Base-by-base conservation (phyloP, 2,797 vertebrate genomes). In the Phoxinus dragarum region DNA sequence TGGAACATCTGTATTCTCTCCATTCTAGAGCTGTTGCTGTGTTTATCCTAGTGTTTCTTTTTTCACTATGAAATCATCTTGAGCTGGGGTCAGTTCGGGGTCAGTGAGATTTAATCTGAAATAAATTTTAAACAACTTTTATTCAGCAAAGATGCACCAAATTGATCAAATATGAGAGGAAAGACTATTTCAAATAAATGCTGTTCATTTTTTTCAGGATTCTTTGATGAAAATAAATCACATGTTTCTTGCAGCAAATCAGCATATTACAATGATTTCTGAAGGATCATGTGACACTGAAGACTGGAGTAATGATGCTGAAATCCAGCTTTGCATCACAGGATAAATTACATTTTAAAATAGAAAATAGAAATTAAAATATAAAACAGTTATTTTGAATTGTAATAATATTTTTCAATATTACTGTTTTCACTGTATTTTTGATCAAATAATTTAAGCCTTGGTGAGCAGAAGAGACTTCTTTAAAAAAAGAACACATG, bases 101-200 rank as follows among this genome's bases (percentile, higher is more conserved):
- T 16, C 12, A 31, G 14, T 11, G 5, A 3, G 12, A 16, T 6
- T 5, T 2, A 0, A 1, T 3, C 17, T 16, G 1, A 17, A 34
- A 16, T 5, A 64, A 1, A 23, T 23, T 21, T 17, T 9, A 11
- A 1, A 5, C 19, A 49, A 38, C 17, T 75, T 36, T 21, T 36
- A 74, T 74, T 74, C 4, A 6, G 44, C 27, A 17, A 74, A 10
- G 7, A 49, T 74, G 44, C 14, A 27, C 47, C 47, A 49, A 44
- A 44, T 44, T 3, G 10, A 11, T 73, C 7, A 44, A 47, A 21
- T 19, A 5, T 31, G n/a, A 17, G 4, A 10, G 44, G 8, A 49
- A 11, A 74, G 10, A 38, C 23, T 47, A 42, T 8, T 27, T 47
- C 6, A 71, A 42, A 16, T 16, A 44, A 71, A 71, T n/a, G 38